Conservation (phyloP, 1,140 invertebrate species). For the Brachionus plicatilis region DNA sequence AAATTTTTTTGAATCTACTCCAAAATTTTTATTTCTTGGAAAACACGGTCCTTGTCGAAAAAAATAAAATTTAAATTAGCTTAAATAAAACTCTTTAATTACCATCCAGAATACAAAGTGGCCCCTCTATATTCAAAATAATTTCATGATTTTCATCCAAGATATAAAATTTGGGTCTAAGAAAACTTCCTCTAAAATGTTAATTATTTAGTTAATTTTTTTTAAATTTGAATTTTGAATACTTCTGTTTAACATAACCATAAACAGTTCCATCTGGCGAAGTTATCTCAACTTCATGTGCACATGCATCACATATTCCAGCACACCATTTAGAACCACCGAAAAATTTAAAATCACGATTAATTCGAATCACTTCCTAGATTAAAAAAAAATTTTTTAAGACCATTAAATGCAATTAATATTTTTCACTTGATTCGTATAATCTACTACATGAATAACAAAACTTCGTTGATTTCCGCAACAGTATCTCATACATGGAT, state of each 20-base stretch:
- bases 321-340: not conserved
- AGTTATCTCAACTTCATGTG: constrained; percentile 38
- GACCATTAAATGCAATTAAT: not conserved
- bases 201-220: not conserved
- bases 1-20: not conserved
- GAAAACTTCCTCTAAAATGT: constrained; percentile 9
- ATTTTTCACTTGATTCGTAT: constrained; percentile 60
- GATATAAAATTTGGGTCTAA: not conserved
- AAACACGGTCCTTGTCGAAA: not conserved
- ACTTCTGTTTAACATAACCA: constrained; percentile 41
- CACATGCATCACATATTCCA: constrained; percentile 36
- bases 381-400: not conserved
- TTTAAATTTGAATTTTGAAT: not conserved
- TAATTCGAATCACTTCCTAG: constrained; percentile 48
- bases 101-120: constrained; percentile 25
- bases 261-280: constrained; percentile 31
- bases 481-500: constrained; percentile 70
- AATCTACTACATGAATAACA: constrained; percentile 77
- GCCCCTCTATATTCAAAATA: constrained; percentile 13
- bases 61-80: not conserved
- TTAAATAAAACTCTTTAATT: not conserved
- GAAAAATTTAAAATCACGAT: constrained; percentile 49
- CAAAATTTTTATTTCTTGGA: not conserved
- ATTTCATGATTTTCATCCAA: not conserved
- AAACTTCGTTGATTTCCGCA: constrained; percentile 72